Base-by-base conservation (phyloP, 2,888 invertebrate species). In the Aspidapion aeneum region DNA sequence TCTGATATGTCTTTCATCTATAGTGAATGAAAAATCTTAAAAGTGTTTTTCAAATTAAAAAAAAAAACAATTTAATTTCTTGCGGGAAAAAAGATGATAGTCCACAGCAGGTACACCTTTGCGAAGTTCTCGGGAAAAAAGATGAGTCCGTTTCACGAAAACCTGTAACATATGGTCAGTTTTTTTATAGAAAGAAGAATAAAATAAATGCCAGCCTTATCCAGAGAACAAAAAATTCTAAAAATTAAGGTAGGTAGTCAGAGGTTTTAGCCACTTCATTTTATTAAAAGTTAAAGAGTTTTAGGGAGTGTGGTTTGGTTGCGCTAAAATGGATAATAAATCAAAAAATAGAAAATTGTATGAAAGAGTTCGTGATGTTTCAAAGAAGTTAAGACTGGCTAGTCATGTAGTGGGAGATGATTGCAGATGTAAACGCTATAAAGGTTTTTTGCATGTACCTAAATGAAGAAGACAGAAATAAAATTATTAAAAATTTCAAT, bases 351-450 rank as follows among this genome's bases (percentile, higher is more conserved):
- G 35, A 35, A 35, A 35, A 35, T 35, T 12, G 35, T 35, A 35
- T 35, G 35, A 12, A 35, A 35, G 35, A 35, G 35, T 35, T 35
- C 3, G 35, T 35, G 60, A 60, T 52, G 60, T 55, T 7, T 48
- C 55, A 16, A 60, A 60, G 17, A 60, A 21, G 19, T 55, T 60
- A 21, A 16, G 55, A 48, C 5, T 60, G 22, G 35, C 60, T 52
- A 18, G 35, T 21, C 55, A 60, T 19, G 55, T 48, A 55, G 35
- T 19, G 55, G 60, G 55, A 17, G 22, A 55, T 21, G 19, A 18
- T 21, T 60, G 60, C 35, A n/a, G 18, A 16, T 55, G 48, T 55
- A 60, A 60, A 55, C 35, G 60, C 18, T 18, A 21, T 18, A 60
- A 49, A 19, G 54, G 48, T 48, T 60, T 55, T 48, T 35, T 35